Conservation (phyloP, 2,797 vertebrate species). For the Hippoglossus hippoglossus region DNA sequence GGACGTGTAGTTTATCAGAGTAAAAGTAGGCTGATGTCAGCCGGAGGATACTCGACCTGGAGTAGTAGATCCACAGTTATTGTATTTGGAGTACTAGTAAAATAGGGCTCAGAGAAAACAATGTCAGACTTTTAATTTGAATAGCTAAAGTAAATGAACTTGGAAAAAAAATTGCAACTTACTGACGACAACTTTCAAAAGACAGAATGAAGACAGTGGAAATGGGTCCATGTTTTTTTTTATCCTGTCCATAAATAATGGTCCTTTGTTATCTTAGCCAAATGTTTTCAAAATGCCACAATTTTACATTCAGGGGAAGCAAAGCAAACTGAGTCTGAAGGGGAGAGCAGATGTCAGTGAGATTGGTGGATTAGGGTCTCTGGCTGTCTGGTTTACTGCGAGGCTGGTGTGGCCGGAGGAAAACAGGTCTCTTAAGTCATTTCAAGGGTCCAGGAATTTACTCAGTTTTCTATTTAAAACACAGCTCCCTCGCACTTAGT, state of each 20-base stretch:
- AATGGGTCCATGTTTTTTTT: neutral
- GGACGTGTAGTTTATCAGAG: conserved; percentile 57
- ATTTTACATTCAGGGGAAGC: conserved; percentile 44
- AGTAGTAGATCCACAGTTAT: neutral
- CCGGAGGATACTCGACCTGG: neutral
- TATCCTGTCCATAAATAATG: too few relatives aligned
- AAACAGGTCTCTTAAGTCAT: conserved; percentile 50
- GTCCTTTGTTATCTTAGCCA: conserved; percentile 12
- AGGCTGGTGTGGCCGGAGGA: conserved; percentile 37
- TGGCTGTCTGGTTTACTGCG: conserved; percentile 50
- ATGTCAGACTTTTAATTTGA: neutral
- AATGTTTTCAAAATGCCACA: conserved; percentile 27
- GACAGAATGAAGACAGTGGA: neutral
- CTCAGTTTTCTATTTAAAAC: conserved; percentile 64
- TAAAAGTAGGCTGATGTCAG: conserved; percentile 44
- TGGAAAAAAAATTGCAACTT: conserved; percentile 11
- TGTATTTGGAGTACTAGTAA: neutral
- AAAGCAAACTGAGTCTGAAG: conserved; percentile 39
- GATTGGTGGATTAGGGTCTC: conserved; percentile 61
- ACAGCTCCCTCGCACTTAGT: conserved; percentile 53
- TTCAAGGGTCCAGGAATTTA: conserved; percentile 60
- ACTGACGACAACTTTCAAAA: neutral
- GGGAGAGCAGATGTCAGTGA: conserved; percentile 56
- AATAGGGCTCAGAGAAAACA: neutral
- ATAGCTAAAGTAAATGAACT: neutral